A percentile compares a stretch with the other conserved stretches of the same genome.
Conservation (phyloP, 1,140 invertebrate genomes). For the Gonatopus flavifemur region DNA sequence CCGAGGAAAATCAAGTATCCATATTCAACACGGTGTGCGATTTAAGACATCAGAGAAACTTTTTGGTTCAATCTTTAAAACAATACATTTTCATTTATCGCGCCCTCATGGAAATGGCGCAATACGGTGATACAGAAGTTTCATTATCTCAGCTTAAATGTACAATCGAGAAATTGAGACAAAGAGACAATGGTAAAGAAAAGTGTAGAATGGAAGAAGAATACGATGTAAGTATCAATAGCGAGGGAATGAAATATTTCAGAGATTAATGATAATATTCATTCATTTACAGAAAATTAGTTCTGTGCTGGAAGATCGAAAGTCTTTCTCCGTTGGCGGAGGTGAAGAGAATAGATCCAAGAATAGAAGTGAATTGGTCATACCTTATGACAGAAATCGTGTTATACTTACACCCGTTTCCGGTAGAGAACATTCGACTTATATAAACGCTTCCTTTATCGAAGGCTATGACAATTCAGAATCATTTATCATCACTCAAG, state of each 20-base stretch:
- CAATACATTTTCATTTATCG: conserved; percentile 98
- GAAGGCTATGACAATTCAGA: conserved; percentile 94
- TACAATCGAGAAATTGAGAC: conserved; percentile 70
- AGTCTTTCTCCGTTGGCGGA: conserved; percentile 77
- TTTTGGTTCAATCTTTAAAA: conserved; percentile 92
- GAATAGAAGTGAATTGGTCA: conserved; percentile 82
- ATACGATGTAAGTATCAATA: conserved; percentile 70
- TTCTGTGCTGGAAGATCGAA: conserved; percentile 78
- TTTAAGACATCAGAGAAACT: conserved; percentile 85
- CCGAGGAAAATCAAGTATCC: conserved; percentile 78
- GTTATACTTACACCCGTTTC: conserved; percentile 83
- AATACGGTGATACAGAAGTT: conserved; percentile 93
- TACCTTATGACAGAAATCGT: conserved; percentile 90
- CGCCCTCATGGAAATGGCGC: conserved; percentile 87
- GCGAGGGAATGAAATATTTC: conserved; percentile 13
- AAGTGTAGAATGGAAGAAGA: conserved; percentile 77
- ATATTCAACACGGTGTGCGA: conserved; percentile 91
- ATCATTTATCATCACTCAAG: conserved; percentile 94
- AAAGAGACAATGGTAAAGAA: conserved; percentile 66
- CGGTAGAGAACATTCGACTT: conserved; percentile 86
- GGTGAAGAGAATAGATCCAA: conserved; percentile 84
- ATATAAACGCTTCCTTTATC: conserved; percentile 96
- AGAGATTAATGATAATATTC: conserved; percentile 9
- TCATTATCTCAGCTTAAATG: conserved; percentile 69
- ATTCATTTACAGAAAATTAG: conserved; percentile 70